Base-by-base conservation (phyloP, 2,888 invertebrate genomes). In the Augochlorella aurata region DNA sequence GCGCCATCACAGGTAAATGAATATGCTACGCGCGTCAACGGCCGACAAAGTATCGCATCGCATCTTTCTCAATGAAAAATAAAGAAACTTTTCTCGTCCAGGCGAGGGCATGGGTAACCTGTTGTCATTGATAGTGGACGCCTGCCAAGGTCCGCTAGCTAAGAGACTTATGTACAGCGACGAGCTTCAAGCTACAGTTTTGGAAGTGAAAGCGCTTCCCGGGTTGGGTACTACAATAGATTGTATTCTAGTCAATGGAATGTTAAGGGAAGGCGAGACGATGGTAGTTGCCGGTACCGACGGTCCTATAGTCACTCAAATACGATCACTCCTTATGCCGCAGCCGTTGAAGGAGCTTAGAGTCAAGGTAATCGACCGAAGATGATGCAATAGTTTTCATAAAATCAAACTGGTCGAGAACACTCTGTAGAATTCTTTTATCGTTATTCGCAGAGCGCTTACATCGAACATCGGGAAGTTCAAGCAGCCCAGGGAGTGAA, bases 51-150 rank as follows among this genome's bases (percentile, higher is more conserved):
- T 2, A 14, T 14, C 1, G 14, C 16, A 29, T 50, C 21, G 47
- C 2, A 14, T 47, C 12, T 45, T 29, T 29, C 10, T 50, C 38
- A 21, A 54, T n/a, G 38, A n/a, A 49, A 49, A 10, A 49, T 14
- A 14, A 49, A 14, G 12, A 10, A 49, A 49, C 10, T 38, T 38
- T 18, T 44, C 52, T 54, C 66, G 4, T 79, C 29, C 65, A 93
- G 99, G 99, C 29, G 99, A 99, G 93, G 99, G 99, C 63, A 98
- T 99, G 98, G 99, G 99, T 74, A 99, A 99, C 94, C 94, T 99
- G 74, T 95, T 99, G 88, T 97, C 98, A 29, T 95, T 99, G 91
- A 97, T 99, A 86, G 97, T 99, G 70, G 97, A 98, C 88, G 97
- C 97, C 70, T 98, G 98, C 87, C 99, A 99, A 94, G 97, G 96